Conservation (phyloP, 2,113 vertebrate genomes). For the Nematolebias whitei region DNA sequence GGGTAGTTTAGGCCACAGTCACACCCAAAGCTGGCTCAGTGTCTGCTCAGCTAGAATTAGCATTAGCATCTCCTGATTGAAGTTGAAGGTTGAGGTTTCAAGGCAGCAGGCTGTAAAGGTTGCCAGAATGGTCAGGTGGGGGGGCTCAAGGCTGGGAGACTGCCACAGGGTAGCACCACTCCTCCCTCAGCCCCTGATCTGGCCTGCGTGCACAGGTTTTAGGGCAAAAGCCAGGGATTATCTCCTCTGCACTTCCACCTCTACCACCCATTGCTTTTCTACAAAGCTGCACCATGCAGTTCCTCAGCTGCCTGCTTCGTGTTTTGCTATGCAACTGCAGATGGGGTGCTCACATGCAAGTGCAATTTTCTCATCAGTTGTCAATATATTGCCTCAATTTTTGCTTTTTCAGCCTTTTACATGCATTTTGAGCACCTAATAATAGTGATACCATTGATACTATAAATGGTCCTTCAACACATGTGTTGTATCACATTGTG, state of each 20-base stretch:
- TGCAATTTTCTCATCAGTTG: conserved; percentile 5
- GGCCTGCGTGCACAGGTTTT: conserved; percentile 84
- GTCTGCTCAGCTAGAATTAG: conserved; percentile 38
- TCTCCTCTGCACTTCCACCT: conserved; percentile 76
- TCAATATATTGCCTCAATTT: not conserved
- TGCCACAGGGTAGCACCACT: conserved; percentile 84
- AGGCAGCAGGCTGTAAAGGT: conserved; percentile 54
- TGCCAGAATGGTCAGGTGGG: conserved; percentile 81
- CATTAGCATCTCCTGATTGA: conserved; percentile 31
- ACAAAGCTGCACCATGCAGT: conserved; percentile 12
- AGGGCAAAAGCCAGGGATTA: conserved; percentile 84
- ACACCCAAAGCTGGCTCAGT: conserved; percentile 29
- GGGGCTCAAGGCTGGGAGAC: conserved; percentile 78
- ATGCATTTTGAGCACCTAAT: not conserved
- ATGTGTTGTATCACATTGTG: conserved; percentile 19
- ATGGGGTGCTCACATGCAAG: conserved; percentile 7
- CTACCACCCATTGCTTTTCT: conserved; percentile 65
- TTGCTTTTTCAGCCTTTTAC: conserved; percentile 4
- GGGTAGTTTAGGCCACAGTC: conserved; percentile 49
- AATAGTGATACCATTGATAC: too few species aligned
- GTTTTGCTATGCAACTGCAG: conserved; percentile 8
- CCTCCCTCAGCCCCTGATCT: conserved; percentile 84
- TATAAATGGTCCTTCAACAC: conserved; percentile 45
- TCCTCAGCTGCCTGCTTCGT: conserved; percentile 11
- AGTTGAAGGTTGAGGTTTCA: conserved; percentile 49